Evolutionary conservation across 2,888 invertebrate species (phyloP), one percentile per base, ranked within the genome.

Genomic region (Sarcophaga carnaria): DNA sequence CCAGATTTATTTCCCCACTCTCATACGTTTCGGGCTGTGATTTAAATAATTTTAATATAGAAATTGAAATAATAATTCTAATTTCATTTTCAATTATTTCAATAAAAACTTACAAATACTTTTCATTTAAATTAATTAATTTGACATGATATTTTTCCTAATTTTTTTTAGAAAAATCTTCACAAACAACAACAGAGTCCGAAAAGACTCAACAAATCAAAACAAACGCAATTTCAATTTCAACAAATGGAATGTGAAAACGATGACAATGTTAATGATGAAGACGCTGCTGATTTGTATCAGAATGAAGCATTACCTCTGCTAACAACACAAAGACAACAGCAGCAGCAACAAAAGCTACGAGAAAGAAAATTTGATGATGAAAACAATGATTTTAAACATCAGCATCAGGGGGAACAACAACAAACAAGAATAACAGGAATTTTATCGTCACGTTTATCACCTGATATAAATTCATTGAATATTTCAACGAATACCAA

Each of bases 391-490:
- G 67, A 78, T 22, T 60, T 67, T 62, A 62, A 75, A 17, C 27
- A 66, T 8, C 67, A 67, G 4, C n/a, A 45, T 14, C 37, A 37
- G 37, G 37, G 37, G 37, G 17, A 47, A 20, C 66, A 82, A 49
- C 37, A 37, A 2, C 37, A 37, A 37, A 37, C 37, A 37, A 75
- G 47, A 12, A 76, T 67, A 2, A 10, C 59, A 47, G 60, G 71
- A 20, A 71, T 87, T 59, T 72, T 87, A 72, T 76, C 87, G 17
- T 72, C 81, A 54, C 87, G 87, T 69, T 79, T 87, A 76, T 87
- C 87, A 49, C 71, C 87, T 69, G 87, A 81, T 77, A 87, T 87
- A 76, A 87, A 84, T 76, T 79, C 81, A 66, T 76, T 87, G 79
- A 87, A 87, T 84, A 87, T 87, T 37, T 76, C 87, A 49, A 69